Evolutionary conservation across 1,140 invertebrate species (phyloP), one percentile per base, ranked within the genome.

Genomic region (Pissodes strobi): DNA sequence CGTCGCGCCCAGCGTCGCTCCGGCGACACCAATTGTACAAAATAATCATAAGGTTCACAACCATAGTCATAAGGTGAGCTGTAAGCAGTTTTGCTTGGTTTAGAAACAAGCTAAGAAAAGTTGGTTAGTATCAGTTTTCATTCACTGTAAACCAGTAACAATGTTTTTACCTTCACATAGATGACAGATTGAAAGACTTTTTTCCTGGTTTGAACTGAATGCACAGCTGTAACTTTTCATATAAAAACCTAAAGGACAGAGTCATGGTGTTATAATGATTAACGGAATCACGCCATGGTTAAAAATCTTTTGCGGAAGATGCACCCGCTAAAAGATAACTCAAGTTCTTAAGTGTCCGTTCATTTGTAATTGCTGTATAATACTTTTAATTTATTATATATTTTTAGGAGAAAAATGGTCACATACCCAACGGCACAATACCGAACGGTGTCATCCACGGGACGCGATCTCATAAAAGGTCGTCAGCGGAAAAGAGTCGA

Each of bases 321-420:
- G 34, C n/a, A 17, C 39, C 6, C 39, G 13, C 22, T 23, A 1
- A 23, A 23, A 2, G 9, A 25, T 18, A 13, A 21, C 22, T 51
- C 21, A 18, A 37, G 15, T 37, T 2, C 19, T 55, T 37, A 53
- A 30, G 30, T 39, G 48, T 52, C 4, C 9, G 9, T 27, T 34
- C 9, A 21, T 21, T 27, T 17, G n/a, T n/a, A n/a, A n/a, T n/a
- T n/a, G n/a, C n/a, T n/a, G n/a, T n/a, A n/a, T n/a, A n/a, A n/a
- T n/a, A n/a, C n/a, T n/a, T n/a, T n/a, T n/a, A n/a, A n/a, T n/a
- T n/a, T n/a, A n/a, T n/a, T n/a, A n/a, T n/a, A n/a, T n/a, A n/a
- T n/a, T n/a, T n/a, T 0, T 46, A 63, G 60, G 73, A 75, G 55
- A 75, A 72, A 58, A 78, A 78, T 63, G 75, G 76, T 15, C 75